phyloP scores from a whole-genome alignment of 2,888 invertebrate genomes.

The Pecten maximus region DNA sequence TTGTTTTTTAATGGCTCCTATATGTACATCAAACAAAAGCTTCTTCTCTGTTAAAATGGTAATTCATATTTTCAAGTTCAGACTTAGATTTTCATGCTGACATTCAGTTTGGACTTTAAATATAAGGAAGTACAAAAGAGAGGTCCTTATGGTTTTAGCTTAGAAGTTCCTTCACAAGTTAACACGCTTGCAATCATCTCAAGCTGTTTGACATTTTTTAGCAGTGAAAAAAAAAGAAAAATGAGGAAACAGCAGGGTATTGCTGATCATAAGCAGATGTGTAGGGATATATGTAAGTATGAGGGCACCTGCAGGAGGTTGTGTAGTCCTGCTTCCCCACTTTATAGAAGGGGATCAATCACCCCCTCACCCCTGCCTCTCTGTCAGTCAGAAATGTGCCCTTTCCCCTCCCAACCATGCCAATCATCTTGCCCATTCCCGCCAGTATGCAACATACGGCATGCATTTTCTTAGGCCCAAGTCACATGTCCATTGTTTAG shows the following conservation, averaged over 20 bases:
- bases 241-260: conserved; percentile 16
- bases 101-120: not conserved
- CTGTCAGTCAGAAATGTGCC: not conserved
- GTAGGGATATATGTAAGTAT: not conserved
- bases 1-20: not conserved
- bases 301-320: conserved; percentile 30
- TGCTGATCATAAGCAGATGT: conserved; percentile 14
- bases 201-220: conserved; percentile 18
- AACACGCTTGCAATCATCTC: not conserved
- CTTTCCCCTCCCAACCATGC: not conserved
- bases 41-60: not conserved
- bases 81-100: not conserved
- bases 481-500: too few species aligned
- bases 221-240: not conserved
- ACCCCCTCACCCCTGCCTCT: not conserved
- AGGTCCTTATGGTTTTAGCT: not conserved
- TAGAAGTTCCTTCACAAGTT: conserved; percentile 24
- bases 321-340: not conserved
- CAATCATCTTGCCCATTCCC: not conserved
- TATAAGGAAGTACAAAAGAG: not conserved
- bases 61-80: conserved; percentile 13
- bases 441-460: not conserved
- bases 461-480: not conserved
- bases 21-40: not conserved
- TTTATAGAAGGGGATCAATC: not conserved